Evolutionary conservation across 2,797 vertebrate genomes (phyloP).

Genomic region (Falco rusticolus): DNA sequence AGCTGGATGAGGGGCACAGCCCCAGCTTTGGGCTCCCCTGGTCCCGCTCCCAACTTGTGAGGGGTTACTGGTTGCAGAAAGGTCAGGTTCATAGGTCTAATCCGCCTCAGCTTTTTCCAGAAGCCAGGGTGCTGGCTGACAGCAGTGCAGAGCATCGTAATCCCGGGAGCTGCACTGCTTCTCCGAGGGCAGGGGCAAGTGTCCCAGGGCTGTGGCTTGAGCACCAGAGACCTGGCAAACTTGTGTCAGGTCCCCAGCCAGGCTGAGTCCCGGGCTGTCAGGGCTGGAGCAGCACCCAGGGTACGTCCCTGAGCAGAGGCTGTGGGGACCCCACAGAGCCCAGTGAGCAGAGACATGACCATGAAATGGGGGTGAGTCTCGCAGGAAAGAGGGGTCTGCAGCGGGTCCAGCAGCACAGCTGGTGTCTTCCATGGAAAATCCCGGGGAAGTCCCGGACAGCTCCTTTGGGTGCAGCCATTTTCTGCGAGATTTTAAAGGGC

Average conservation of each 20-base stretch:
- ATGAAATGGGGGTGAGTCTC: neutral
- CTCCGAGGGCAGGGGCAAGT: no score
- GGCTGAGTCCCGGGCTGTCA: neutral
- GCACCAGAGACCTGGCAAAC: neutral
- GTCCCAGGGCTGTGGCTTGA: neutral
- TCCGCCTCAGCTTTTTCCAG: neutral
- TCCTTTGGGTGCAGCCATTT: neutral
- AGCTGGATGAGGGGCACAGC: neutral
- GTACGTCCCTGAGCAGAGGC: neutral
- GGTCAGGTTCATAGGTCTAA: neutral
- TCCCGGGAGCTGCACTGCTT: accelerated
- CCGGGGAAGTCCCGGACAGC: neutral
- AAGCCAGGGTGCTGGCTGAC: neutral
- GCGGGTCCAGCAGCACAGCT: neutral
- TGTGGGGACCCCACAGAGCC: neutral
- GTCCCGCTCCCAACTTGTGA: neutral
- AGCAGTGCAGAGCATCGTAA: neutral
- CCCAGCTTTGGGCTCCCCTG: neutral
- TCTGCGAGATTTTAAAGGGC: neutral
- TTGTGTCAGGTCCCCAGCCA: neutral
- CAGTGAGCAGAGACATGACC: neutral
- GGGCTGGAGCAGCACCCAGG: neutral
- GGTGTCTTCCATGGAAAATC: neutral
- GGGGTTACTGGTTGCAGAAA: neutral
- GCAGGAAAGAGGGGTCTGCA: neutral